A percentile compares a stretch with the other conserved stretches of the same genome.
Conservation (phyloP, 2,888 invertebrate genomes). For the Ochropleura leucogaster region DNA sequence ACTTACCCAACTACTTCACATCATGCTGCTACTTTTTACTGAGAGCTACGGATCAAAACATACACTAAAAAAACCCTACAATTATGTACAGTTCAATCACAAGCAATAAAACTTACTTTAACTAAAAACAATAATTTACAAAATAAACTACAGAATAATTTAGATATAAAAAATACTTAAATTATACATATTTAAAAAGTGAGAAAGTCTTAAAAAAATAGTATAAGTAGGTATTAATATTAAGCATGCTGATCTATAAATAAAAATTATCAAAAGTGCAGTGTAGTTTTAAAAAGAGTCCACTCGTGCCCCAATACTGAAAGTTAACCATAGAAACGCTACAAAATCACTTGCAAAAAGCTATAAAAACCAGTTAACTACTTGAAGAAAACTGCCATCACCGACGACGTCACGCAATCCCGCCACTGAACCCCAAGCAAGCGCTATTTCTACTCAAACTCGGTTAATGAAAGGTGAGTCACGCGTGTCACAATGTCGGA, state of each 20-base stretch:
- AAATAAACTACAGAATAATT: slow-evolving; percentile 22
- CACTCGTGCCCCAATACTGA: slow-evolving; percentile 55
- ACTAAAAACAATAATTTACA: background rate
- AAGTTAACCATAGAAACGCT: slow-evolving; percentile 58
- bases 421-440: slow-evolving; percentile 86
- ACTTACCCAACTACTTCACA: slow-evolving; percentile 49
- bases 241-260: slow-evolving; percentile 62
- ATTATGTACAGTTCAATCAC: slow-evolving; percentile 49
- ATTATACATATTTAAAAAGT: slow-evolving; percentile 52
- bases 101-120: slow-evolving; percentile 34
- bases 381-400: slow-evolving; percentile 75
- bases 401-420: slow-evolving; percentile 77
- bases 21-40: slow-evolving; percentile 52
- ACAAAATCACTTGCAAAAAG: slow-evolving; percentile 65
- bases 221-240: slow-evolving; percentile 52
- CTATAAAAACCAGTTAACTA: slow-evolving; percentile 60
- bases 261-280: slow-evolving; percentile 59
- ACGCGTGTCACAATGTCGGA: slow-evolving; percentile 61
- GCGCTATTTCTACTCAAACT: slow-evolving; percentile 82
- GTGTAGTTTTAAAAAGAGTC: slow-evolving; percentile 46
- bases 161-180: slow-evolving; percentile 51
- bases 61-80: slow-evolving; percentile 38
- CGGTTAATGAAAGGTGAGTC: slow-evolving; percentile 78
- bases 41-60: slow-evolving; percentile 38
- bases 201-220: slow-evolving; percentile 46